Evolutionary conservation across 2,797 vertebrate species (phyloP).

Genomic region (Podargus strigoides): DNA sequence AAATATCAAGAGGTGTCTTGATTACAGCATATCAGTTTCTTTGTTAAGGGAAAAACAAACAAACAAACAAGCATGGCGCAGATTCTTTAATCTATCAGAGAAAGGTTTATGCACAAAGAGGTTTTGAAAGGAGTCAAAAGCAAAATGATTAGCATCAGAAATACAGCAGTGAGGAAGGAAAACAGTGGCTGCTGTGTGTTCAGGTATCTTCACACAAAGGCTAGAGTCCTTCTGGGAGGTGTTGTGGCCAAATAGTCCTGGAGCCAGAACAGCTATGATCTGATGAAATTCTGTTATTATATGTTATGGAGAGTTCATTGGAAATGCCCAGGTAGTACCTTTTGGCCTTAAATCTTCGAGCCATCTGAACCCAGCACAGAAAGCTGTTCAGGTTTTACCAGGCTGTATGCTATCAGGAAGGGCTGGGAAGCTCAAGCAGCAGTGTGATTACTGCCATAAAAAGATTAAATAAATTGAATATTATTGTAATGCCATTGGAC

Average conservation of each 20-base stretch:
- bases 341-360: background rate
- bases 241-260: background rate
- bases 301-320: background rate
- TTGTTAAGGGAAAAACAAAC: background rate
- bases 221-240: background rate
- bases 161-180: background rate
- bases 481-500: background rate
- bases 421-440: background rate
- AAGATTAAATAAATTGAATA: background rate
- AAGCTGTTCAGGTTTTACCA: background rate
- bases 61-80: background rate
- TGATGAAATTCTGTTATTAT: background rate
- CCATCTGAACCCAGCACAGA: background rate
- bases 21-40: background rate
- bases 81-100: background rate
- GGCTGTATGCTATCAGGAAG: background rate
- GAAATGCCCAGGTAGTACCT: background rate
- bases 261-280: background rate
- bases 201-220: background rate
- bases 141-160: background rate
- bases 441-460: background rate
- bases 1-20: background rate
- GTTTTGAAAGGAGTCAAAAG: background rate
- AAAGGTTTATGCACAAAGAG: background rate
- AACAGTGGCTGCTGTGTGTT: background rate